These are phyloP conservation scores for Aramus guarauna DNA, from an alignment of 2,113 vertebrate genomes.

Conservation along the genomic window DNA sequence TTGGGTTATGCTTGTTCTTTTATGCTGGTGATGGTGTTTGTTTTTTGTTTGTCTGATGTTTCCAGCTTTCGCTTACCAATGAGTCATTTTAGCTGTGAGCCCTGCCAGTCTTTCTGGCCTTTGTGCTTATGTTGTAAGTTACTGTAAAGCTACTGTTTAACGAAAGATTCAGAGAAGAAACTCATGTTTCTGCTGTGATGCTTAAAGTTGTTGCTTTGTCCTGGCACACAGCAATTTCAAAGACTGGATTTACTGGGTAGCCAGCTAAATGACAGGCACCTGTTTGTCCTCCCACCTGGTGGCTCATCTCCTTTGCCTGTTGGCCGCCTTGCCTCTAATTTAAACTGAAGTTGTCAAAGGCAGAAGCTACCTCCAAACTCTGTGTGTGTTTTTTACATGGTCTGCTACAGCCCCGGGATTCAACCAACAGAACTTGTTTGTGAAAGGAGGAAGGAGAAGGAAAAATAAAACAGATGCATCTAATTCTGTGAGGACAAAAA, in stretches of 20 bases:
- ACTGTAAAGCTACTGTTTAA: not conserved
- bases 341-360: not conserved
- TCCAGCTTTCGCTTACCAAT: not conserved
- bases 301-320: not conserved
- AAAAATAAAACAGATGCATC: not conserved
- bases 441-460: not conserved
- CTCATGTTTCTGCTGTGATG: not conserved
- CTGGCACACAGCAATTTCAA: not conserved
- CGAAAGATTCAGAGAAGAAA: not conserved
- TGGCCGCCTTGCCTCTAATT: not conserved
- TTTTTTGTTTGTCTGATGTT: not conserved
- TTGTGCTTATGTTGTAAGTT: not conserved
- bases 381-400: accelerated
- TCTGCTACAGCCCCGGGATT: not conserved
- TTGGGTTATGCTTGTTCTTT: not conserved
- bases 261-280: not conserved
- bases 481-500: not conserved
- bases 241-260: not conserved
- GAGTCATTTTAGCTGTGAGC: not conserved
- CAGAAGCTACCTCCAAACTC: not conserved
- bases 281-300: not conserved
- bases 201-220: not conserved
- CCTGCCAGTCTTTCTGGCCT: not conserved
- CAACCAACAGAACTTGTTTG: not conserved
- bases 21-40: accelerated